These are phyloP conservation scores for Heterotilapia buettikoferi DNA, from an alignment of 2,113 vertebrate genomes.

Conservation along the genomic window DNA sequence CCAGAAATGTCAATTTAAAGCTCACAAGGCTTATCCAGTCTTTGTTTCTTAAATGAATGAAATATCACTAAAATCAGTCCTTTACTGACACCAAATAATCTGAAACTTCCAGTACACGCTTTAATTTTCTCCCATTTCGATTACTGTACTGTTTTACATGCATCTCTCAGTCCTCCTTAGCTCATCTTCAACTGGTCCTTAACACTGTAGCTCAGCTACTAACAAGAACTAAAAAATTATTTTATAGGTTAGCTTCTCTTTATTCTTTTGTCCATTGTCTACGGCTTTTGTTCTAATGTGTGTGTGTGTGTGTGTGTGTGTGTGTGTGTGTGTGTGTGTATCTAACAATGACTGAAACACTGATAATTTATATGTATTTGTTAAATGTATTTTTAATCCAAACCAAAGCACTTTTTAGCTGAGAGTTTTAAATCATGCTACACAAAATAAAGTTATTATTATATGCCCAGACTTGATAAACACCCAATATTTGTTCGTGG, in stretches of 20 bases:
- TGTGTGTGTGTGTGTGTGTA: too few relatives aligned
- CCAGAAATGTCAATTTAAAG: background rate
- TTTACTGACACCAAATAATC: background rate
- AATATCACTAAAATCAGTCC: background rate
- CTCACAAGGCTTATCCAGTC: background rate
- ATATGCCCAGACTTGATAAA: background rate
- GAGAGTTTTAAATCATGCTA: background rate
- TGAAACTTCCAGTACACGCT: background rate
- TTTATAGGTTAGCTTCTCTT: background rate
- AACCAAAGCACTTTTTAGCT: background rate
- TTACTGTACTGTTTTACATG: background rate
- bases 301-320: background rate
- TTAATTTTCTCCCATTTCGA: background rate
- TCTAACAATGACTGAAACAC: background rate
- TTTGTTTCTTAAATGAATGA: background rate
- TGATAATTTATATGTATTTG: background rate
- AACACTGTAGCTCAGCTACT: background rate
- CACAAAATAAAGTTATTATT: background rate
- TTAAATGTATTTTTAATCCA: background rate
- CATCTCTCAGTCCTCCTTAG: background rate
- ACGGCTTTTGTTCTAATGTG: background rate
- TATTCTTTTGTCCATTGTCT: background rate
- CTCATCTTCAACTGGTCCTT: background rate
- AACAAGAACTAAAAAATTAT: background rate
- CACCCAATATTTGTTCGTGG: background rate